A percentile compares a stretch with the other conserved stretches of the same genome.
Evolutionary conservation across 2,797 vertebrate species (phyloP).

Genomic region (Periophthalmus magnuspinnatus): DNA sequence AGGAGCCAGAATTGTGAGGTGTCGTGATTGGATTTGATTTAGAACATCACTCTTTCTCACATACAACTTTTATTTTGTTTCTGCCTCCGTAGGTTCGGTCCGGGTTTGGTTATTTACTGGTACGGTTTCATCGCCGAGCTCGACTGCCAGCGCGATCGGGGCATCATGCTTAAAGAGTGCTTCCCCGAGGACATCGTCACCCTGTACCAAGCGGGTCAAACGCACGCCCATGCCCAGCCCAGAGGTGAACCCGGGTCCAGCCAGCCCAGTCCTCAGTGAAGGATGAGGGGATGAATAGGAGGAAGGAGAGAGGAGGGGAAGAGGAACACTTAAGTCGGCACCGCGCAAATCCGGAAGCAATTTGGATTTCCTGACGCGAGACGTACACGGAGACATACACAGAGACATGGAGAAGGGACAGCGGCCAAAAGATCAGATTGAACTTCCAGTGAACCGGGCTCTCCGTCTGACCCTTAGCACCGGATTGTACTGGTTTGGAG

Average conservation of each 20-base stretch:
- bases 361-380: conserved; percentile 84
- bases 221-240: conserved; percentile 41
- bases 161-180: conserved; percentile 93
- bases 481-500: conserved; percentile 39
- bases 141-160: conserved; percentile 92
- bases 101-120: conserved; percentile 98
- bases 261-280: conserved; percentile 15
- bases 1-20: too few relatives aligned
- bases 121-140: conserved; percentile 95
- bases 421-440: conserved; percentile 85
- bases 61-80: conserved; percentile 9
- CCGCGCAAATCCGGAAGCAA: conserved; percentile 85
- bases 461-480: conserved; percentile 41
- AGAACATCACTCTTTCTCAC: not conserved
- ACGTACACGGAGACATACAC: not conserved
- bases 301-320: conserved; percentile 51
- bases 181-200: conserved; percentile 93
- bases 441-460: conserved; percentile 89
- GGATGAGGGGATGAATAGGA: conserved; percentile 57
- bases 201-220: conserved; percentile 73
- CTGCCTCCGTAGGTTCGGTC: conserved; percentile 86
- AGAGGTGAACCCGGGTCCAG: conserved; percentile 25
- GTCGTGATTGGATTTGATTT: too few relatives aligned
- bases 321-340: conserved; percentile 38
- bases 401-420: conserved; percentile 63